A percentile compares a stretch with the other conserved stretches of the same genome.
These are phyloP conservation scores for Enteromius mattozi DNA, from an alignment of 2,797 vertebrate species.

Conservation along the genomic window DNA sequence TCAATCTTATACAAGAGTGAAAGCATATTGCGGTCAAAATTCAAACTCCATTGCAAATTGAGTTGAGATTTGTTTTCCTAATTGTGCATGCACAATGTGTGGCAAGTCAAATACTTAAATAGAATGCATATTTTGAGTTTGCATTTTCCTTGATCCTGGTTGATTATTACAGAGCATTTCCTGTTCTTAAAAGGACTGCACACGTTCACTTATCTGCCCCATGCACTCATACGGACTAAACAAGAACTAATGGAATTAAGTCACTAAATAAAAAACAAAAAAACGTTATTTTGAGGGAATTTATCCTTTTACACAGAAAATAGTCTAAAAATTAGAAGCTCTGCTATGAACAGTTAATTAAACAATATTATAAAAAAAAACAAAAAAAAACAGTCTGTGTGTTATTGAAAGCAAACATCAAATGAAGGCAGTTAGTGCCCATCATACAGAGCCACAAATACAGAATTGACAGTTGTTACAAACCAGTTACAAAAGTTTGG, in stretches of 20 bases:
- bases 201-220: background rate
- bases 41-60: conserved; percentile 12
- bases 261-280: too few species aligned
- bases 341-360: background rate
- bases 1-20: background rate
- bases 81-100: background rate
- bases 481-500: background rate
- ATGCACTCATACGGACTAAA: background rate
- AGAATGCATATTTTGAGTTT: background rate
- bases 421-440: background rate
- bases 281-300: background rate
- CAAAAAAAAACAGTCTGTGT: background rate
- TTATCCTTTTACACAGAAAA: background rate
- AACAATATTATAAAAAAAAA: background rate
- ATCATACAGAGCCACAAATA: background rate
- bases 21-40: background rate
- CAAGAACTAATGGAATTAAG: background rate
- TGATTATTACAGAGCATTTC: conserved; percentile 3
- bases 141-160: background rate
- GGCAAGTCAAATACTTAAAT: background rate
- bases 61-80: conserved; percentile 3
- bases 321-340: background rate
- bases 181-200: background rate
- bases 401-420: background rate
- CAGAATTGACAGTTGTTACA: background rate